These are phyloP conservation scores for Pipistrellus pygmaeus DNA, from an alignment of 2,797 vertebrate genomes.

Conservation along the genomic window DNA sequence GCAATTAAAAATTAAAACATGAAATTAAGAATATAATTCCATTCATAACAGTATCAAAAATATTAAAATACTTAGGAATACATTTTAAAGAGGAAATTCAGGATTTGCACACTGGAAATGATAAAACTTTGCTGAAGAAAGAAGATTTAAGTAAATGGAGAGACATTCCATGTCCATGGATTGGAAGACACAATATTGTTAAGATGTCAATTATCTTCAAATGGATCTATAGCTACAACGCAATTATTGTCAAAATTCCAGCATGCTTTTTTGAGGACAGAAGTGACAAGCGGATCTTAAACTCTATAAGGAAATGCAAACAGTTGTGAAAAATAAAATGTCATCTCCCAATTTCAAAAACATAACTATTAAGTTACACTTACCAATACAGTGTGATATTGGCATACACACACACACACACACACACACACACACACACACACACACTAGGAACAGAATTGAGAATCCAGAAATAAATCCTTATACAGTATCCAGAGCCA, in stretches of 20 bases:
- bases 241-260: slow-evolving; percentile 3
- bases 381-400: background rate
- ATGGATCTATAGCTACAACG: background rate
- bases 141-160: background rate
- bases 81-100: background rate
- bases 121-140: background rate
- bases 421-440: too few species aligned
- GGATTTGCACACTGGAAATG: background rate
- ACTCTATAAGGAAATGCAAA: background rate
- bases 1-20: background rate
- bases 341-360: background rate
- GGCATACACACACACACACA: too few species aligned
- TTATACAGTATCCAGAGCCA: background rate
- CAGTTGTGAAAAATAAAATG: background rate
- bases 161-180: background rate
- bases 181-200: background rate
- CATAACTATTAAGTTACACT: background rate
- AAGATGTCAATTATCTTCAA: background rate
- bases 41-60: background rate
- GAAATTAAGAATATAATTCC: slow-evolving; percentile 34
- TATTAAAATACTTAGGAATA: background rate
- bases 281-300: slow-evolving; percentile 22
- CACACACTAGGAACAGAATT: slow-evolving; percentile 18
- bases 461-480: background rate
- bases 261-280: background rate